phyloP scores from a whole-genome alignment of 2,113 vertebrate genomes.

The Xiphophorus couchianus region DNA sequence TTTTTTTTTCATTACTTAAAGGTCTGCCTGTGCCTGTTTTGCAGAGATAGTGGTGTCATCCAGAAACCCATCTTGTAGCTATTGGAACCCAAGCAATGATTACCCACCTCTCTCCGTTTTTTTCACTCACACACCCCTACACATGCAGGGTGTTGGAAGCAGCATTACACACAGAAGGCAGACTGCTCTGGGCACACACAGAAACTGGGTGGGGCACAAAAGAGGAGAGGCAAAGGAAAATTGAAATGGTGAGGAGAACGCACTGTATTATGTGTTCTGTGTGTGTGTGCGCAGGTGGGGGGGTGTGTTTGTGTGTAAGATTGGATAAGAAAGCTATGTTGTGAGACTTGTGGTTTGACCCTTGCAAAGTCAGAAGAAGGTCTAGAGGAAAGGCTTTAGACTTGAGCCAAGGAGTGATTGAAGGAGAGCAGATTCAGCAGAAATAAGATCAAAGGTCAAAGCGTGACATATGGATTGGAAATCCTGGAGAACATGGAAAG shows the following conservation, averaged over 20 bases:
- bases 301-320: too few relatives aligned
- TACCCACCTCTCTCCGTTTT: too few relatives aligned
- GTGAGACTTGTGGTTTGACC: slow-evolving; percentile 58
- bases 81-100: slow-evolving; percentile 40
- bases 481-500: neutral
- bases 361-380: slow-evolving; percentile 25
- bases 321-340: slow-evolving; percentile 51
- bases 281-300: too few relatives aligned
- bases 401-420: slow-evolving; percentile 6
- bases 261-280: slow-evolving; percentile 31
- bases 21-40: slow-evolving; percentile 65
- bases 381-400: slow-evolving; percentile 19
- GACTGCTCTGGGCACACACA: slow-evolving; percentile 33
- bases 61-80: slow-evolving; percentile 69
- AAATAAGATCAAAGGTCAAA: neutral
- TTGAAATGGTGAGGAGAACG: slow-evolving; percentile 45
- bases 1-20: slow-evolving; percentile 45
- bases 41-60: slow-evolving; percentile 68
- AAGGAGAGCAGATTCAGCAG: slow-evolving; percentile 8
- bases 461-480: neutral
- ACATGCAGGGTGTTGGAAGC: slow-evolving; percentile 31
- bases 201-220: slow-evolving; percentile 47
- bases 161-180: slow-evolving; percentile 39
- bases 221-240: slow-evolving; percentile 40
- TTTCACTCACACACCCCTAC: neutral